Evolutionary conservation across 2,797 vertebrate genomes (phyloP), one percentile per base, ranked within the genome.

Genomic region (Leptoclinus maculatus): DNA sequence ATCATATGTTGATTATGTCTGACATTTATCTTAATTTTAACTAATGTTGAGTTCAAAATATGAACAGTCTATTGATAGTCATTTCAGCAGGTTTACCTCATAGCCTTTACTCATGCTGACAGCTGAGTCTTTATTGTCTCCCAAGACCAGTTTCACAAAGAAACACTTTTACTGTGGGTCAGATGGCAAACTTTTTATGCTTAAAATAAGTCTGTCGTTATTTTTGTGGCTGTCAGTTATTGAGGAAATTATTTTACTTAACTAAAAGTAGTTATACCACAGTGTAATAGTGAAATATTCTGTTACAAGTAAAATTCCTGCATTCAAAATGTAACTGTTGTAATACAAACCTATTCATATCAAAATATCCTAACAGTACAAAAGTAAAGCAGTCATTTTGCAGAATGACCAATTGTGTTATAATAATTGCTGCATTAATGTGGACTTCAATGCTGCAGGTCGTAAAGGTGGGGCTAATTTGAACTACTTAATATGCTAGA

Each of bases 1-100:
- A 58, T 71, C 64, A 12, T 13, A 63, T 29, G 34, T 64, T 81
- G 79, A 57, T 59, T 39, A 29, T 43, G 6, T 38, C 25, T n/a
- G 8, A 4, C 8, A 49, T 49, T 8, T 9, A 49, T 49, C 47
- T 49, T 7, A 21, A 4, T 13, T 41, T 16, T 41, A 16, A 16
- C 21, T 17, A 66, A 21, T 14, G 47, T 51, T 39, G 21, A 17
- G 16, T 41, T 16, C 4, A 27, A n/a, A 34, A 54, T 27, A 14
- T 53, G 21, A 62, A 39, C 34, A 63, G 12, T 74, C 2, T 45
- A 36, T 25, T 38, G 7, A 21, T 13, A 39, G 14, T 63, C 8
- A 11, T 53, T 16, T 17, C 12, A 32, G 17, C 17, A 62, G 25
- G 19, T 68, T 5, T 51, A 51, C 7, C 23, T 41, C 53, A 19